Conservation (phyloP, 2,797 vertebrate species). For the Phrynocephalus guinanensis region DNA sequence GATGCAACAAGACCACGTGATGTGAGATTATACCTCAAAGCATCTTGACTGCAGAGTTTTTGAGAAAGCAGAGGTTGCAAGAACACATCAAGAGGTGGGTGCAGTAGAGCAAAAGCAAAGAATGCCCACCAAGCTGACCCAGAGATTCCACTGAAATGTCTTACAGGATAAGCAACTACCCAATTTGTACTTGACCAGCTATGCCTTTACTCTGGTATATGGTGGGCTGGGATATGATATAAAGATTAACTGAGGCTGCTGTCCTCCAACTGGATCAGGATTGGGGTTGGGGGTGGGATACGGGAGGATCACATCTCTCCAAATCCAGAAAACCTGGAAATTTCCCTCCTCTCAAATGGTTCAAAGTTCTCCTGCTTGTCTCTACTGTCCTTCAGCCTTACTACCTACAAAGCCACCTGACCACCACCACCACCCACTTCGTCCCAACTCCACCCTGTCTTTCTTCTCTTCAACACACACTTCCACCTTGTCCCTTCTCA, state of each 20-base stretch:
- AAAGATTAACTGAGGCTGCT: neutral
- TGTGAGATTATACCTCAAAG: neutral
- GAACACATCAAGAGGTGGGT: neutral
- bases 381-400: neutral
- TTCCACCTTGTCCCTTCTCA: neutral
- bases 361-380: neutral
- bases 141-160: neutral
- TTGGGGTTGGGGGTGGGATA: no score
- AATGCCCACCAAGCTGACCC: neutral
- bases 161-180: neutral
- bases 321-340: neutral
- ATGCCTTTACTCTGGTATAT: neutral
- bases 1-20: neutral
- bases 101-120: neutral
- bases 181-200: neutral
- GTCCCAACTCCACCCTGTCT: no score
- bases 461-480: no score
- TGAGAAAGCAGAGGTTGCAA: neutral
- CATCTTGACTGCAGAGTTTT: neutral
- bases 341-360: neutral
- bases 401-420: neutral
- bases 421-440: neutral
- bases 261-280: neutral
- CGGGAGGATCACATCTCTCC: neutral
- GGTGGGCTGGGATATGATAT: neutral